Percentiles rank a stretch among this genome's conserved stretches.
Conservation (phyloP, 2,113 vertebrate genomes). For the Myiozetetes cayanensis region DNA sequence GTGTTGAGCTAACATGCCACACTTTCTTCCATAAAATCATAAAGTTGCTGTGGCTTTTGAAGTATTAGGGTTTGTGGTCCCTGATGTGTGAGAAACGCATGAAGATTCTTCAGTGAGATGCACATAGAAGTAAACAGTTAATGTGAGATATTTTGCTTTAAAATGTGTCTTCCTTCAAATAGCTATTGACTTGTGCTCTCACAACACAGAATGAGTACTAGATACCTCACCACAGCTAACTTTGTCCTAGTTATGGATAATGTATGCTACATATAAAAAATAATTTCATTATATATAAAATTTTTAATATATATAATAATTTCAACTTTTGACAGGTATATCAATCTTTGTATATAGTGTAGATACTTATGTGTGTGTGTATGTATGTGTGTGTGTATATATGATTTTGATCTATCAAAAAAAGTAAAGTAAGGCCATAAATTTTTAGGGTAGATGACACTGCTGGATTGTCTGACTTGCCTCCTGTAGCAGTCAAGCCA, state of each 20-base stretch:
- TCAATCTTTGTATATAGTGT: background rate
- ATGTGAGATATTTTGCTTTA: background rate
- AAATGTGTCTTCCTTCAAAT: background rate
- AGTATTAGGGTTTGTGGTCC: background rate
- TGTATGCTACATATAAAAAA: background rate
- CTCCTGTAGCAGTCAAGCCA: background rate
- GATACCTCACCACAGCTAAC: background rate
- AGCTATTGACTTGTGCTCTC: background rate
- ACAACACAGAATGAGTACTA: background rate
- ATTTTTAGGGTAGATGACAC: background rate
- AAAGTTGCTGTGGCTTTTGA: background rate
- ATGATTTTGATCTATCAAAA: background rate
- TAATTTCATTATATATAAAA: background rate
- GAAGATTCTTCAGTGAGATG: background rate
- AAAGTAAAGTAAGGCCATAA: background rate
- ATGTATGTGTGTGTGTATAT: background rate
- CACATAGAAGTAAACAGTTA: background rate
- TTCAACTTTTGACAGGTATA: background rate
- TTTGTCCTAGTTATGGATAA: background rate
- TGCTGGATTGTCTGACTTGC: background rate
- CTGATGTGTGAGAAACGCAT: background rate
- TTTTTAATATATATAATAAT: background rate
- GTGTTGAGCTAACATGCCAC: background rate
- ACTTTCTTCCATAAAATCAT: background rate
- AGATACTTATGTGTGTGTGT: background rate